Percentiles rank a stretch among this genome's conserved stretches.
Evolutionary conservation across 23 tunicate species (phyloP).

Genomic region (Phallusia fumigata): DNA sequence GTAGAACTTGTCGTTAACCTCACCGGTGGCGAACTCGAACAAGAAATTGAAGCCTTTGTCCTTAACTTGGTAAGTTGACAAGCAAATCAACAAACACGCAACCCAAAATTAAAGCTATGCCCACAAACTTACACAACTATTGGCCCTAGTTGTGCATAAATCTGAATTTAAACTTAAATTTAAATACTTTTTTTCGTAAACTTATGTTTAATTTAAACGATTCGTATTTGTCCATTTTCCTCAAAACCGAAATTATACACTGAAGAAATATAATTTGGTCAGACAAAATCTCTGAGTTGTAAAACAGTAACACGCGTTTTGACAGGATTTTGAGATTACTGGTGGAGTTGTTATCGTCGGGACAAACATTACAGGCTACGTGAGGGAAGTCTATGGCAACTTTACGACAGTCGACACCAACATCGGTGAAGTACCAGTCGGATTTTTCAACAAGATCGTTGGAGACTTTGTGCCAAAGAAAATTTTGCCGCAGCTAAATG

Average conservation of each 20-base stretch:
- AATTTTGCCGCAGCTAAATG: background rate
- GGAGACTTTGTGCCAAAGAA: background rate
- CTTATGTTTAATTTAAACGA: no score
- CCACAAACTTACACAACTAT: no score
- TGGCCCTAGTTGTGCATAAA: no score
- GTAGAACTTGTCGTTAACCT: background rate
- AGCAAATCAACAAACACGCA: background rate
- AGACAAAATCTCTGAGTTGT: no score
- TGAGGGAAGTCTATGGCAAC: background rate
- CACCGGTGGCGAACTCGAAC: background rate
- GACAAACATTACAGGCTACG: background rate
- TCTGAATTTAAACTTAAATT: no score
- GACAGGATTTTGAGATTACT: background rate
- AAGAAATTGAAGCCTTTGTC: background rate
- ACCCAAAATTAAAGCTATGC: no score
- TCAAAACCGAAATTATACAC: no score
- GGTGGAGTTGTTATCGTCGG: background rate
- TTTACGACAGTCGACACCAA: background rate
- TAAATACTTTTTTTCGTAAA: no score
- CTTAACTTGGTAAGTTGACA: background rate
- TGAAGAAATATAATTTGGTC: no score
- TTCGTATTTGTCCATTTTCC: no score
- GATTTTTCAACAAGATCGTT: background rate
- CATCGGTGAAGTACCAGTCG: background rate
- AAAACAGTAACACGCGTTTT: background rate